These are phyloP conservation scores for Tenthredo scrophulariae DNA, from an alignment of 2,888 invertebrate species.

Conservation along the genomic window DNA sequence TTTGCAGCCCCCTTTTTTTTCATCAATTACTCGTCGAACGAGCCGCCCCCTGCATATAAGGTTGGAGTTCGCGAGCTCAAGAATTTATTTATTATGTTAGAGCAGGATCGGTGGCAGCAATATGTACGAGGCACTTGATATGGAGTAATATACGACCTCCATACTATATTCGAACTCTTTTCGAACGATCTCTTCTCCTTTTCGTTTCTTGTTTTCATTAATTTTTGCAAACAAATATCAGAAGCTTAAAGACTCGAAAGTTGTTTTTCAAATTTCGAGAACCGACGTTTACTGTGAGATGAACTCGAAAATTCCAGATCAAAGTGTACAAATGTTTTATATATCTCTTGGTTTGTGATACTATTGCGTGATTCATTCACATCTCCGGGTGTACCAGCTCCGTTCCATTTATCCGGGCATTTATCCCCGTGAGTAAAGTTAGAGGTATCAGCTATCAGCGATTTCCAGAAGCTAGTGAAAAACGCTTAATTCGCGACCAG, in stretches of 20 bases:
- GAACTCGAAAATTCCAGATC: not conserved
- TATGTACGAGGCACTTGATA: not conserved
- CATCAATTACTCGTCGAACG: conserved; percentile 1
- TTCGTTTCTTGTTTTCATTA: not conserved
- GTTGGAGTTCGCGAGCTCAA: conserved; percentile 10
- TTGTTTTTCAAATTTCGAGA: not conserved
- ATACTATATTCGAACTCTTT: not conserved
- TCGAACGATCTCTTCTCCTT: not conserved
- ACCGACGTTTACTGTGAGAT: not conserved
- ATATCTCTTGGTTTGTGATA: not conserved
- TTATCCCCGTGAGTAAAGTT: not conserved
- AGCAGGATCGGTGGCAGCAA: not conserved
- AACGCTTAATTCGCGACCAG: conserved; percentile 23
- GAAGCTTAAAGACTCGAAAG: not conserved
- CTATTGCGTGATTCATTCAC: conserved; percentile 1
- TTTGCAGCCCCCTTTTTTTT: conserved; percentile 13
- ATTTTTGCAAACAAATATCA: not conserved
- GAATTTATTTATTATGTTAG: conserved; percentile 27
- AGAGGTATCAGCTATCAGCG: not conserved
- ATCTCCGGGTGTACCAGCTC: not conserved
- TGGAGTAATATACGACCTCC: not conserved
- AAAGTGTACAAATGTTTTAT: not conserved
- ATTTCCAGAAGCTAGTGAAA: conserved; percentile 8
- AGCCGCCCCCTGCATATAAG: not conserved
- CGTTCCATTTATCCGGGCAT: not conserved